A percentile compares a stretch with the other conserved stretches of the same genome.
These are phyloP conservation scores for Lacerta bilineata DNA, from an alignment of 2,797 vertebrate species.

Conservation along the genomic window DNA sequence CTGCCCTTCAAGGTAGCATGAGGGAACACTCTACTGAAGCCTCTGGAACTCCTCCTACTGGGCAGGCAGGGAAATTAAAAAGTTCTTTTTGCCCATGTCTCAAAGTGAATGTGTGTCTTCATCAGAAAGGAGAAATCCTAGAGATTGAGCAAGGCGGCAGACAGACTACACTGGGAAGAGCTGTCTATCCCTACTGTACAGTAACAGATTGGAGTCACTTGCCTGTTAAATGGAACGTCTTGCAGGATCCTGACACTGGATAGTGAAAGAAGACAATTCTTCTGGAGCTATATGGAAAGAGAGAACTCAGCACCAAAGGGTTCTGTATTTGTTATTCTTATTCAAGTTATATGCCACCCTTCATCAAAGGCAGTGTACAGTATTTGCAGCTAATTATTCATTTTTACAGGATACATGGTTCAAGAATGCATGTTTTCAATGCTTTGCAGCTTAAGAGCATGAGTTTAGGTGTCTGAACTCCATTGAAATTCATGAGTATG, in stretches of 20 bases:
- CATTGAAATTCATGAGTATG: background rate
- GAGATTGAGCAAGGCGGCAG: background rate
- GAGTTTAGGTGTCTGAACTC: background rate
- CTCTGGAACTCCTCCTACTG: background rate
- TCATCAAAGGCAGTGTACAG: no score
- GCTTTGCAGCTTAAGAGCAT: background rate
- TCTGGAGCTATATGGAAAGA: slow-evolving; percentile 85
- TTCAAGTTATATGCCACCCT: no score
- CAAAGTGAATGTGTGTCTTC: no score
- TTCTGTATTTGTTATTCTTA: no score
- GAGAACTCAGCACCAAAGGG: background rate
- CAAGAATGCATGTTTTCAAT: background rate
- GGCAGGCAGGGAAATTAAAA: background rate
- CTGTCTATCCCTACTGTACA: background rate
- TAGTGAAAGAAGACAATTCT: slow-evolving; percentile 92
- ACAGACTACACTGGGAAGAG: background rate
- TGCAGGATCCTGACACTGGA: slow-evolving; percentile 92
- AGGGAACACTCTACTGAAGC: background rate
- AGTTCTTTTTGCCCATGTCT: background rate
- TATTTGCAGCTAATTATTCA: background rate
- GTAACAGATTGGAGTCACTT: slow-evolving; percentile 46
- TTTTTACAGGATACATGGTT: background rate
- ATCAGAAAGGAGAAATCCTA: background rate
- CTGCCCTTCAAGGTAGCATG: background rate
- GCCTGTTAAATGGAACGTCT: slow-evolving; percentile 94